Evolutionary conservation across 2,797 vertebrate species (phyloP), one percentile per base, ranked within the genome.

Genomic region (Monodelphis domestica): DNA sequence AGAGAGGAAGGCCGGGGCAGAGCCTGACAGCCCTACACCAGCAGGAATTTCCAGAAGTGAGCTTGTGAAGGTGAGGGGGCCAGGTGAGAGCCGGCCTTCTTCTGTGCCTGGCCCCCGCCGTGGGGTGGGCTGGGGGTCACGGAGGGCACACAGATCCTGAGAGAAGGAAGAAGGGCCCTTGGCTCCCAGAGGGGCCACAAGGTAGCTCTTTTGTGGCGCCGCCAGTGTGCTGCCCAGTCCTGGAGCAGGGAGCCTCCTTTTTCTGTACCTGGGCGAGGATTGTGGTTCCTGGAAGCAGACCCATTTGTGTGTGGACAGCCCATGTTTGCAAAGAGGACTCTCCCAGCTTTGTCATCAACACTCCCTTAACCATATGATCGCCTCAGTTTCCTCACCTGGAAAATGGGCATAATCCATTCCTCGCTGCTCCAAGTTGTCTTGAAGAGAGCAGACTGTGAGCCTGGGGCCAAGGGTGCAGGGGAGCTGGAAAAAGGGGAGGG

Each of bases 361-460:
- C n/a, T n/a, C n/a, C n/a, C n/a, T n/a, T n/a, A n/a, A n/a, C n/a
- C n/a, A n/a, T n/a, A n/a, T n/a, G n/a, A n/a, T n/a, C n/a, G n/a
- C n/a, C n/a, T n/a, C n/a, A n/a, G n/a, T n/a, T n/a, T n/a, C n/a
- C n/a, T n/a, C n/a, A n/a, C n/a, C n/a, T n/a, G n/a, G n/a, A n/a
- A n/a, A n/a, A n/a, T n/a, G n/a, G n/a, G n/a, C n/a, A n/a, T n/a
- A n/a, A n/a, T n/a, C n/a, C n/a, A n/a, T n/a, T n/a, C n/a, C n/a
- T n/a, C n/a, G n/a, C n/a, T n/a, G n/a, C n/a, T n/a, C n/a, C n/a
- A n/a, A n/a, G n/a, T n/a, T n/a, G n/a, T n/a, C n/a, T n/a, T n/a
- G n/a, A n/a, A n/a, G n/a, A n/a, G n/a, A n/a, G n/a, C 2, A 15
- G 15, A 33, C 12, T 4, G 4, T 4, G 12, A n/a, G 57, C 4